Conservation (phyloP, 1,140 invertebrate species). For the Drosophila melanogaster region DNA sequence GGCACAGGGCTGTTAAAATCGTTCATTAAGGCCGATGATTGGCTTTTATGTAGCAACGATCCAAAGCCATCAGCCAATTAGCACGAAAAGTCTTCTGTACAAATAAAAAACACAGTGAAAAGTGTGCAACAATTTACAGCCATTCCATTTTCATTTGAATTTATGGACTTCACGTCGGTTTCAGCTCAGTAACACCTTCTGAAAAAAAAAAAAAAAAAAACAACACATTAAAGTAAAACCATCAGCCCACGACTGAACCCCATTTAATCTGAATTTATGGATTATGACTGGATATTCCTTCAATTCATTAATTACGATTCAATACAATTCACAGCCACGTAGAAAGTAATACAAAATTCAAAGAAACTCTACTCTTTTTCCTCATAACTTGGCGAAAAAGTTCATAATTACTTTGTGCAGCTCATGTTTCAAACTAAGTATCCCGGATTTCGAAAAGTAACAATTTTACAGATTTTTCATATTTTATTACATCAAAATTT, state of each 20-base stretch:
- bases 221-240: too few species aligned
- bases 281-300: not conserved
- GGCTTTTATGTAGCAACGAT: conserved; percentile 47
- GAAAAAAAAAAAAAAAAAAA: too few species aligned
- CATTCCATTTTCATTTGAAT: not conserved
- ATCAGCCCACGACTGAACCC: not conserved
- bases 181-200: too few species aligned
- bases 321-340: not conserved
- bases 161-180: not conserved
- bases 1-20: conserved; percentile 25
- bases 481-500: too few species aligned
- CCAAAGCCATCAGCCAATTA: conserved; percentile 48
- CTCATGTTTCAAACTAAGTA: too few species aligned
- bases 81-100: conserved; percentile 1
- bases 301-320: not conserved
- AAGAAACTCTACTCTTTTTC: too few species aligned
- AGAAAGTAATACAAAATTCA: too few species aligned
- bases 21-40: conserved; percentile 47
- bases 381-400: too few species aligned
- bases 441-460: too few species aligned
- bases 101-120: not conserved
- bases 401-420: too few species aligned
- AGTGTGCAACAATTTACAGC: not conserved
- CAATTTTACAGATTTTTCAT: too few species aligned
- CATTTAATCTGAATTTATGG: not conserved